Evolutionary conservation across 1,140 invertebrate genomes (phyloP), one percentile per base, ranked within the genome.

Genomic region (Ostrea denselamellosa): DNA sequence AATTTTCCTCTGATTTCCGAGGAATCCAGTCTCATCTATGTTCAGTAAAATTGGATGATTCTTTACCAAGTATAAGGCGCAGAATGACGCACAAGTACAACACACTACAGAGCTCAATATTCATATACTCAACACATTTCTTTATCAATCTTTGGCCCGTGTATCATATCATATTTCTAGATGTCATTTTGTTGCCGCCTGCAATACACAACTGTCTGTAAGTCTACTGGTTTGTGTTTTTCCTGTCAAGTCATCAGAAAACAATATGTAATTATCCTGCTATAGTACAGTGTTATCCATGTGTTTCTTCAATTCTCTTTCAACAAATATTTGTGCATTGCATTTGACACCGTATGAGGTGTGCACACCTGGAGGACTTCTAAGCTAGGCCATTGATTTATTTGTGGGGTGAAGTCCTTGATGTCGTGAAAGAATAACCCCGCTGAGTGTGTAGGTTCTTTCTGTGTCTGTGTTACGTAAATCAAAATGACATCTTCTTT

Each of bases 401-500:
- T 77, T 77, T 77, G 68, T 77, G 25, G 28, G 68, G 68, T 77
- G 68, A 77, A 77, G 68, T 77, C 68, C 68, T 77, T 77, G 68
- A 77, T 77, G 68, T 77, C 68, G 68, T 28, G 25, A 77, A 77
- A 77, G 25, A 77, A 77, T 77, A 77, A 77, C 68, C 68, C 68
- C 68, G 34, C 8, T 77, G 68, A 77, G 68, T 77, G 25, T 77
- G 68, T 17, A 25, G 68, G 25, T 34, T 17, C 68, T 77, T 25
- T 77, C 22, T 77, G 68, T 77, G 68, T 77, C 68, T 77, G 68
- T 77, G 68, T 77, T 77, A 77, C 68, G 68, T 77, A 77, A 77
- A 77, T 77, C 68, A 77, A 77, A 77, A 77, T 77, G 68, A 83
- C 82, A 54, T 53, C 53, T 83, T 53, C 82, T 53, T 53, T 83